Percentiles rank a stretch among this genome's conserved stretches.
Conservation (phyloP, 2,888 invertebrate genomes). For the Amorpha juglandis region DNA sequence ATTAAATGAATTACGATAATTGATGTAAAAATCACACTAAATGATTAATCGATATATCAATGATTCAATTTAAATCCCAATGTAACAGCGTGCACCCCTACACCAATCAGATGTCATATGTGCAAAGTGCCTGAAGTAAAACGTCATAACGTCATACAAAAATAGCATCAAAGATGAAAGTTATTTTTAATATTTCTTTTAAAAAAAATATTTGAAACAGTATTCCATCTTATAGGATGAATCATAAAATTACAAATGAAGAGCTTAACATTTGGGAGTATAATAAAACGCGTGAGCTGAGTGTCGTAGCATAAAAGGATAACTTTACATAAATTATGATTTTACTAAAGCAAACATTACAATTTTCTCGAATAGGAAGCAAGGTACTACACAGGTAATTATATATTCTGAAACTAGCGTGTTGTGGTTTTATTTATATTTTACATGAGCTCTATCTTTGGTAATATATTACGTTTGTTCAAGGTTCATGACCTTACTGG, state of each 20-base stretch:
- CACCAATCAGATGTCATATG: slow-evolving; percentile 37
- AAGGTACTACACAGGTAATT: slow-evolving; percentile 70
- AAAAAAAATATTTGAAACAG: slow-evolving; percentile 53
- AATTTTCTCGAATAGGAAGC: slow-evolving; percentile 70
- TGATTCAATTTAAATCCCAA: not conserved
- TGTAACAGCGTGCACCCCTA: not conserved
- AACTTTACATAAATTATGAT: slow-evolving; percentile 77
- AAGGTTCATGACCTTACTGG: slow-evolving; percentile 66
- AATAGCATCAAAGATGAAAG: slow-evolving; percentile 80
- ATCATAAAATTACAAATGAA: slow-evolving; percentile 46
- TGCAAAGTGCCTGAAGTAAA: slow-evolving; percentile 35
- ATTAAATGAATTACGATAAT: no score
- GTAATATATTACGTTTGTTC: slow-evolving; percentile 47
- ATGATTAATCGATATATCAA: not conserved
- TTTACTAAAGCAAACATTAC: slow-evolving; percentile 73
- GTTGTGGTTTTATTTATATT: slow-evolving; percentile 29
- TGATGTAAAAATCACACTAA: no score
- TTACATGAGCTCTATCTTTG: slow-evolving; percentile 33
- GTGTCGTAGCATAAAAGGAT: slow-evolving; percentile 52
- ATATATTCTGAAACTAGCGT: slow-evolving; percentile 34
- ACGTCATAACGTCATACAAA: slow-evolving; percentile 64
- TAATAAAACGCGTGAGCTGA: slow-evolving; percentile 51
- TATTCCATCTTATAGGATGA: slow-evolving; percentile 53
- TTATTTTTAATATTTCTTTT: slow-evolving; percentile 74
- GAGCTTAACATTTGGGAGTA: slow-evolving; percentile 49